Evolutionary conservation across 1,140 invertebrate genomes (phyloP).

Genomic region (Temnothorax longispinosus): DNA sequence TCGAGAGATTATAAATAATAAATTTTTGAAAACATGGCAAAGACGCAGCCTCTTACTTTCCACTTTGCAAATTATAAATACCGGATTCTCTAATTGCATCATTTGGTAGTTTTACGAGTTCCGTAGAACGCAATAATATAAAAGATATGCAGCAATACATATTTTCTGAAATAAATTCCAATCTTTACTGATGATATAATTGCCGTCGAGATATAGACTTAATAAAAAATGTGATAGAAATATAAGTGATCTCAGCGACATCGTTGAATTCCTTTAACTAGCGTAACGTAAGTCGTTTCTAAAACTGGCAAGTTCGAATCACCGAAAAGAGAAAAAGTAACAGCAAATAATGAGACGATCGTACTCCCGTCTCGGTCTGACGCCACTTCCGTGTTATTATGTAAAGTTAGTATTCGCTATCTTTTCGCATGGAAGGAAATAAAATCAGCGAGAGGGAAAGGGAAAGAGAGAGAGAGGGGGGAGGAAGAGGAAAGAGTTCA

Average conservation of each 20-base stretch:
- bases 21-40: background rate
- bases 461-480: too few species aligned
- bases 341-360: slow-evolving; percentile 41
- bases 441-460: background rate
- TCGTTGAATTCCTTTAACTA: background rate
- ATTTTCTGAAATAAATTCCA: background rate
- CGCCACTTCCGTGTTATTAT: slow-evolving; percentile 59
- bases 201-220: background rate
- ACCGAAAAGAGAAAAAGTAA: slow-evolving; percentile 37
- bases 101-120: slow-evolving; percentile 16
- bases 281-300: background rate
- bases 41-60: background rate
- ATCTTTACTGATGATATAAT: background rate
- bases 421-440: slow-evolving; percentile 43
- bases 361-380: slow-evolving; percentile 45
- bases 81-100: background rate
- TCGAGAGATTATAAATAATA: background rate
- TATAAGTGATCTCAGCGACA: background rate
- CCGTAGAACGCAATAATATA: background rate
- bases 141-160: background rate
- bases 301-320: slow-evolving; percentile 17
- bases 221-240: background rate
- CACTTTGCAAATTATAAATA: background rate
- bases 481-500: background rate
- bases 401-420: slow-evolving; percentile 55